These are phyloP conservation scores for Urocyon cinereoargenteus DNA, from an alignment of 2,797 vertebrate genomes.

Conservation along the genomic window DNA sequence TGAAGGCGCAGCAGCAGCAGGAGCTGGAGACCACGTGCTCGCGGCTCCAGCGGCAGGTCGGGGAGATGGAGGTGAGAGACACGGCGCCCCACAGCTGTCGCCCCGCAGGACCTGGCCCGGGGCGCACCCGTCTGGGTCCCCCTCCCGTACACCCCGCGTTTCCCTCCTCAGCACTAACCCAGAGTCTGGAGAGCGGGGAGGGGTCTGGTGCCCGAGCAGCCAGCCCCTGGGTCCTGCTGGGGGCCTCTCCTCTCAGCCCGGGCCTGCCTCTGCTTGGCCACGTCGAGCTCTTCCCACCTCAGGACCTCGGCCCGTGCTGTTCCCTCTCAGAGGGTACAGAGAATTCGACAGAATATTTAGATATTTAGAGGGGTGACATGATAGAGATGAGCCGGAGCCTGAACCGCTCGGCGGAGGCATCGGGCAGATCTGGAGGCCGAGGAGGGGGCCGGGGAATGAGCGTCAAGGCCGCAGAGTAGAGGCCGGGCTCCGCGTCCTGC, in stretches of 20 bases:
- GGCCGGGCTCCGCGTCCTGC: not conserved
- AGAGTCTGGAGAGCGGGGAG: not conserved
- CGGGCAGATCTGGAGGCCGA: not conserved
- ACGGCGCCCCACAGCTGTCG: fast-evolving
- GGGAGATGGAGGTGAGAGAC: constrained; percentile 95
- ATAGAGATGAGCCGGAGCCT: not conserved
- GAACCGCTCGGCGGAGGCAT: not conserved
- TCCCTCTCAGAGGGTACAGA: not conserved
- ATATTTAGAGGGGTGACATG: not conserved
- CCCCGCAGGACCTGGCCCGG: fast-evolving
- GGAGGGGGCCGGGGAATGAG: too few species aligned
- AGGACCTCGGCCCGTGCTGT: not conserved
- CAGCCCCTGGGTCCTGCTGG: not conserved
- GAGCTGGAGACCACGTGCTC: constrained; percentile 88
- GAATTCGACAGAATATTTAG: not conserved
- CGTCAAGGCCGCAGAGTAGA: not conserved
- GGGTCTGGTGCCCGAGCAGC: too few species aligned
- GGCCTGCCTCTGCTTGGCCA: not conserved
- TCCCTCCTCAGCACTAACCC: not conserved
- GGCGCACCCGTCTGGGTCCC: not conserved
- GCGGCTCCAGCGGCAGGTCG: constrained; percentile 91
- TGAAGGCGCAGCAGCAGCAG: constrained; percentile 34
- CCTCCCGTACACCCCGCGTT: not conserved
- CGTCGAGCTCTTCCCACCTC: not conserved
- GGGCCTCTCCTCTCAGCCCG: not conserved